Percentiles rank a stretch among this genome's conserved stretches.
These are phyloP conservation scores for Volucella zonaria DNA, from an alignment of 2,888 invertebrate genomes.

Conservation along the genomic window DNA sequence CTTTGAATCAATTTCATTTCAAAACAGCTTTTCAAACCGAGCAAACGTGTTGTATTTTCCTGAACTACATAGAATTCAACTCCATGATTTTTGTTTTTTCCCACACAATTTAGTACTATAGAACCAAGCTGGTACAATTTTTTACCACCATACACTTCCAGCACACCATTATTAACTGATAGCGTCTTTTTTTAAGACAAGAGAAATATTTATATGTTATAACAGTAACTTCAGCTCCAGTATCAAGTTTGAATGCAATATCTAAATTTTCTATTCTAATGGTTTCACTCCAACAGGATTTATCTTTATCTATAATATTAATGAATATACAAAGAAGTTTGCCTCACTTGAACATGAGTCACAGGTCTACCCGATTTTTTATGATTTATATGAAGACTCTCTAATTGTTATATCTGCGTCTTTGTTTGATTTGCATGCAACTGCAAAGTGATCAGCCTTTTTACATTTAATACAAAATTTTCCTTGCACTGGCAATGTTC, in stretches of 20 bases:
- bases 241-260: slow-evolving; percentile 27
- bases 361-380: neutral
- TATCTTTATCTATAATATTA: neutral
- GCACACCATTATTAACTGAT: neutral
- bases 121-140: slow-evolving; percentile 4
- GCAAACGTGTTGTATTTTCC: too few relatives aligned
- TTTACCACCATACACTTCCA: slow-evolving; percentile 13
- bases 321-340: slow-evolving; percentile 24
- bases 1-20: neutral
- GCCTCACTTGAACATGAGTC: slow-evolving; percentile 9
- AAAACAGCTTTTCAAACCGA: neutral
- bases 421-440: slow-evolving; percentile 19
- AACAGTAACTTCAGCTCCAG: slow-evolving; percentile 22
- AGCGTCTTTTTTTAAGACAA: slow-evolving; percentile 5
- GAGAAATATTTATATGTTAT: neutral
- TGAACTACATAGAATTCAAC: slow-evolving; percentile 1
- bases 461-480: too few relatives aligned
- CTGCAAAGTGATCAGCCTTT: slow-evolving; percentile 22
- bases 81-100: neutral
- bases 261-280: slow-evolving; percentile 2
- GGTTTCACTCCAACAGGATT: slow-evolving; percentile 18
- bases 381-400: neutral
- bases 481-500: too few relatives aligned
- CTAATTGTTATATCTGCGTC: neutral
- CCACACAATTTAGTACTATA: neutral